Conservation (phyloP, 1,140 invertebrate genomes). For the Nomia melanderi region DNA sequence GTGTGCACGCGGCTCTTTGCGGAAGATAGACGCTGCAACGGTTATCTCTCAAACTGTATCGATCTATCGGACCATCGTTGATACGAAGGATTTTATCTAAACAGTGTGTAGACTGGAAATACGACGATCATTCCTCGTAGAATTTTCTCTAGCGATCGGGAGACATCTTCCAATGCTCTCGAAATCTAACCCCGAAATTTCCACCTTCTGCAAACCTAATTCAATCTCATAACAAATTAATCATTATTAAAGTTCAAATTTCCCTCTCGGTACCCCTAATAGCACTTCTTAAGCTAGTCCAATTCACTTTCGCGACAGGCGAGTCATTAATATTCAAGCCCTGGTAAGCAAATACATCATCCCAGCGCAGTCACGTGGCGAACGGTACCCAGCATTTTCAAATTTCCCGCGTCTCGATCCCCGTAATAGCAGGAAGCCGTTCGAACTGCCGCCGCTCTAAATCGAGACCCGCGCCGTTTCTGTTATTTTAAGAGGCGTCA, state of each 20-base stretch:
- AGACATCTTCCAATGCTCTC: too few relatives aligned
- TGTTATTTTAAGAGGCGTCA: conserved; percentile 26
- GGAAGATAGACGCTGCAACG: background rate
- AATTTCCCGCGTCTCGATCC: background rate
- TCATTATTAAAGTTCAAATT: too few relatives aligned
- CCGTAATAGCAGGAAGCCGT: conserved; percentile 8
- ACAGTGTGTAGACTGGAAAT: background rate
- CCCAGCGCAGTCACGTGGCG: too few relatives aligned
- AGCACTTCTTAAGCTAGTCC: too few relatives aligned
- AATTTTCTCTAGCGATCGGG: background rate
- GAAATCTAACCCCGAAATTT: too few relatives aligned
- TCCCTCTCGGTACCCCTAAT: too few relatives aligned
- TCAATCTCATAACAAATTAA: too few relatives aligned
- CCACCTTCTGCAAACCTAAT: too few relatives aligned
- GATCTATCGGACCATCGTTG: conserved; percentile 12
- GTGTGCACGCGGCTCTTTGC: too few relatives aligned
- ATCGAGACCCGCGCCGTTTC: conserved; percentile 5
- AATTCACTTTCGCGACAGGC: too few relatives aligned
- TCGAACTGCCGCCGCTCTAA: background rate
- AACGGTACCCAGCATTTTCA: background rate
- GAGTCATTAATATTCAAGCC: too few relatives aligned
- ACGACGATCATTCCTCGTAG: background rate
- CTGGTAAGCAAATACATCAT: too few relatives aligned
- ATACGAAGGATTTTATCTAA: conserved; percentile 10
- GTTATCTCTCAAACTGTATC: background rate